These are phyloP conservation scores for Drosophila formosana DNA, from an alignment of 2,888 invertebrate genomes.

Conservation along the genomic window DNA sequence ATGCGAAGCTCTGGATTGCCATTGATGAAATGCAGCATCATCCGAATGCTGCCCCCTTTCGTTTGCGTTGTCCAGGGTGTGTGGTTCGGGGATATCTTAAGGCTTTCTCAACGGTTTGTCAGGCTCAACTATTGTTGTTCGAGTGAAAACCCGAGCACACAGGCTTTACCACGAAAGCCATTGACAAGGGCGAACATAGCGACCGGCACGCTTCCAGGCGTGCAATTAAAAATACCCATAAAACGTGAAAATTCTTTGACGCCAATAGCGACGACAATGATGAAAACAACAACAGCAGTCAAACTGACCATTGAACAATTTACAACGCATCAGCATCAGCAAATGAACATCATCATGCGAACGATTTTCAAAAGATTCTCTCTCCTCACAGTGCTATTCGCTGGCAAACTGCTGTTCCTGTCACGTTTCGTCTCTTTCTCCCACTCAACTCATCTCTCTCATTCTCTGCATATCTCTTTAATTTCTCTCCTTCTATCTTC, in stretches of 20 bases:
- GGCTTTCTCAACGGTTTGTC: slow-evolving; percentile 12
- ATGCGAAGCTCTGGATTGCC: slow-evolving; percentile 19
- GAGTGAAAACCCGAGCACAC: slow-evolving; percentile 27
- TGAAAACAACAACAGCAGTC: slow-evolving; percentile 8
- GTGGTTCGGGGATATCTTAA: background rate
- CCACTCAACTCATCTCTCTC: background rate
- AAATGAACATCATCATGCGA: slow-evolving; percentile 67
- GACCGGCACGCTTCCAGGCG: slow-evolving; percentile 26
- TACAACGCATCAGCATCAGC: slow-evolving; percentile 56
- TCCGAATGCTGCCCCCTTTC: slow-evolving; percentile 6
- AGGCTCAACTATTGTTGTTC: slow-evolving; percentile 37
- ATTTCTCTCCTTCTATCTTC: slow-evolving; percentile 4
- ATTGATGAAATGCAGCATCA: slow-evolving; percentile 67
- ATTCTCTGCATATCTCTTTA: background rate
- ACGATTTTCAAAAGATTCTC: slow-evolving; percentile 45
- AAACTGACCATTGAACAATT: slow-evolving; percentile 67
- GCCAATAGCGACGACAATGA: slow-evolving; percentile 15
- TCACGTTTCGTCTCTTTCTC: slow-evolving; percentile 46
- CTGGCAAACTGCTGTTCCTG: slow-evolving; percentile 35
- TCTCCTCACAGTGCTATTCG: background rate
- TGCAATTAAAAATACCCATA: slow-evolving; percentile 70
- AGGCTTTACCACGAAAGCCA: slow-evolving; percentile 48
- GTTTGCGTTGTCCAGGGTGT: background rate
- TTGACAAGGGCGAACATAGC: slow-evolving; percentile 26
- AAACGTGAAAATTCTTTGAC: slow-evolving; percentile 59